phyloP scores from a whole-genome alignment of 2,888 invertebrate genomes.

The Drosophila yooni region DNA sequence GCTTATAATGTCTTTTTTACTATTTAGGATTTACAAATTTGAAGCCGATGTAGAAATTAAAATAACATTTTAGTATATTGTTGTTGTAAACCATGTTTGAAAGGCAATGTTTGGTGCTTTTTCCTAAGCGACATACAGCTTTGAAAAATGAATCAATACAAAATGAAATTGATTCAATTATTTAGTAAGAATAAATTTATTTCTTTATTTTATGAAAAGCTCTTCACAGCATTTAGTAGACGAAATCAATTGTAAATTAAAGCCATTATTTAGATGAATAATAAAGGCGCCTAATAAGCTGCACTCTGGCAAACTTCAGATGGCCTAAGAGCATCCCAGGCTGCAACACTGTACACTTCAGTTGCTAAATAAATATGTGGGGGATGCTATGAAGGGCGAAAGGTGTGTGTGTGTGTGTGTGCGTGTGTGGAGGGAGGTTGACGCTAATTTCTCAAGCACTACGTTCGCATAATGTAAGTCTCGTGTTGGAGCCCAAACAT shows the following conservation, averaged over 20 bases:
- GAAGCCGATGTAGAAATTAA: background rate
- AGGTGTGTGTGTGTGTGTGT: background rate
- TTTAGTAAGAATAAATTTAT: too few relatives aligned
- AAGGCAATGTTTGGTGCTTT: background rate
- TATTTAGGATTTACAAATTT: background rate
- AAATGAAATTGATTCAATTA: background rate
- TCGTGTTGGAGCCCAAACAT: conserved; percentile 57
- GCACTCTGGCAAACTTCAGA: background rate
- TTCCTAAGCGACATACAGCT: too few relatives aligned
- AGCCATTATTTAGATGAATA: background rate
- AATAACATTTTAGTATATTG: background rate
- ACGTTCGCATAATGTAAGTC: conserved; percentile 69
- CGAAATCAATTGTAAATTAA: background rate
- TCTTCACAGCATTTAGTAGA: background rate
- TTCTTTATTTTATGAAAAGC: background rate
- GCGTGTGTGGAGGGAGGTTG: background rate
- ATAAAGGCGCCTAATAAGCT: background rate
- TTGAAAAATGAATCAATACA: background rate
- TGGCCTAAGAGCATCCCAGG: background rate
- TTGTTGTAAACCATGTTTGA: too few relatives aligned
- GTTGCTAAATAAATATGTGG: background rate
- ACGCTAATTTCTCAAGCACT: conserved; percentile 49
- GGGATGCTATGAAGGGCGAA: background rate
- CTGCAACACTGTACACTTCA: background rate
- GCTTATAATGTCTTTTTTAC: background rate